Evolutionary conservation across 2,888 invertebrate species (phyloP).

Genomic region (Pegoplata infirma): DNA sequence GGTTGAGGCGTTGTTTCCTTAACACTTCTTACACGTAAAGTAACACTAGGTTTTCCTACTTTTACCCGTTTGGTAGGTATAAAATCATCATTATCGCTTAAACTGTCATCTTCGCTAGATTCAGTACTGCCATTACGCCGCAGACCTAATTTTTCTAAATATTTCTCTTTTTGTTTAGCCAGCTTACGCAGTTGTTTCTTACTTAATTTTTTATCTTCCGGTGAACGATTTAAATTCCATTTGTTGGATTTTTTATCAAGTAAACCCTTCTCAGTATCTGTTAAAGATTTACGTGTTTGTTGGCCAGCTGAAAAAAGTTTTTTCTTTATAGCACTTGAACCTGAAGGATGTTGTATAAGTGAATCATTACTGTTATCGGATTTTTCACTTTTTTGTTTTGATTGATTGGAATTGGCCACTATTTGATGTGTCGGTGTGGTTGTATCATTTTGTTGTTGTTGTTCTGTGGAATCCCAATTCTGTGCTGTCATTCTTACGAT

Average conservation of each 20-base stretch:
- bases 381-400: slow-evolving; percentile 70
- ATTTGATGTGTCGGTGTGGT: slow-evolving; percentile 68
- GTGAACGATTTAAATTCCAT: slow-evolving; percentile 74
- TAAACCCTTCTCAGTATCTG: slow-evolving; percentile 74
- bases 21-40: slow-evolving; percentile 72
- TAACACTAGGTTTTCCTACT: slow-evolving; percentile 76
- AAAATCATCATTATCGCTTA: slow-evolving; percentile 78
- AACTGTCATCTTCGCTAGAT: slow-evolving; percentile 72
- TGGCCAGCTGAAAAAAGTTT: slow-evolving; percentile 69
- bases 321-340: slow-evolving; percentile 71
- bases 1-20: slow-evolving; percentile 60
- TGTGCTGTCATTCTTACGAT: slow-evolving; percentile 79
- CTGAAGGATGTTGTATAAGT: slow-evolving; percentile 59
- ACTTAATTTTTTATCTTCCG: slow-evolving; percentile 77
- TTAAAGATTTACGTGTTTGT: slow-evolving; percentile 68
- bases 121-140: slow-evolving; percentile 71
- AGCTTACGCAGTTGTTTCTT: slow-evolving; percentile 78
- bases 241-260: slow-evolving; percentile 75
- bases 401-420: slow-evolving; percentile 57
- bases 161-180: slow-evolving; percentile 81
- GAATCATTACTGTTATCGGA: slow-evolving; percentile 69
- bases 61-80: slow-evolving; percentile 74
- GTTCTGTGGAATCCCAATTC: slow-evolving; percentile 65
- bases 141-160: slow-evolving; percentile 80
- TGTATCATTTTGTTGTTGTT: slow-evolving; percentile 49